Percentiles rank a stretch among this genome's conserved stretches.
Conservation (phyloP, 2,113 vertebrate genomes). For the Equus przewalskii region DNA sequence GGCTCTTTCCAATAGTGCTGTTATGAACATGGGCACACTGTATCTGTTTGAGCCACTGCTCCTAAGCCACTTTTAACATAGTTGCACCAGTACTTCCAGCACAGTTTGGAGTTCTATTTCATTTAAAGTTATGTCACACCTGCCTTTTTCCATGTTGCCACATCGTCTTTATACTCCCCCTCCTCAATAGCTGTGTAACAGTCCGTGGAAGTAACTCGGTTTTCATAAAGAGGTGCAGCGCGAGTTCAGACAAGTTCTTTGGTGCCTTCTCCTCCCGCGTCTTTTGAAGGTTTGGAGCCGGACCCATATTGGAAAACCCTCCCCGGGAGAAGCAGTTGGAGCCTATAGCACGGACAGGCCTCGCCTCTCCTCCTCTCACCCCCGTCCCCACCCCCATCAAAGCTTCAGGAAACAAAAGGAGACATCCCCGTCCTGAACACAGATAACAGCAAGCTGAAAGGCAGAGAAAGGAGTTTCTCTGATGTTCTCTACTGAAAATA, state of each 20-base stretch:
- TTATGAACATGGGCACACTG: no score
- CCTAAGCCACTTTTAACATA: background rate
- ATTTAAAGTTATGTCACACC: background rate
- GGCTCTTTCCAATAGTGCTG: background rate
- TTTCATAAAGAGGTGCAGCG: background rate
- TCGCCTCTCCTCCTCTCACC: background rate
- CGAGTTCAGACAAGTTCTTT: constrained; percentile 7
- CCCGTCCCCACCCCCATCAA: background rate
- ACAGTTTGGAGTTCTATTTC: background rate
- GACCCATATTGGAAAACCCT: constrained; percentile 20
- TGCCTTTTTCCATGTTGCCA: background rate
- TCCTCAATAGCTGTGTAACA: background rate
- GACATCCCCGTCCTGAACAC: background rate
- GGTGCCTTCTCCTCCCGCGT: background rate
- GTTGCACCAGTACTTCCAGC: background rate
- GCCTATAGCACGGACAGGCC: no score
- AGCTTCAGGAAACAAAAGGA: constrained; percentile 19
- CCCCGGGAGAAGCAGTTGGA: background rate
- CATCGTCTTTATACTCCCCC: background rate
- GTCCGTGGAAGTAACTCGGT: background rate
- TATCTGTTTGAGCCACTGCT: background rate
- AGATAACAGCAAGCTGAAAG: constrained; percentile 3
- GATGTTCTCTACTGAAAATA: background rate
- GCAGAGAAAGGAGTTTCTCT: background rate
- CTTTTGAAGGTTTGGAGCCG: background rate